Base-by-base conservation (phyloP, 2,797 vertebrate genomes). In the Hoplostethus atlanticus region DNA sequence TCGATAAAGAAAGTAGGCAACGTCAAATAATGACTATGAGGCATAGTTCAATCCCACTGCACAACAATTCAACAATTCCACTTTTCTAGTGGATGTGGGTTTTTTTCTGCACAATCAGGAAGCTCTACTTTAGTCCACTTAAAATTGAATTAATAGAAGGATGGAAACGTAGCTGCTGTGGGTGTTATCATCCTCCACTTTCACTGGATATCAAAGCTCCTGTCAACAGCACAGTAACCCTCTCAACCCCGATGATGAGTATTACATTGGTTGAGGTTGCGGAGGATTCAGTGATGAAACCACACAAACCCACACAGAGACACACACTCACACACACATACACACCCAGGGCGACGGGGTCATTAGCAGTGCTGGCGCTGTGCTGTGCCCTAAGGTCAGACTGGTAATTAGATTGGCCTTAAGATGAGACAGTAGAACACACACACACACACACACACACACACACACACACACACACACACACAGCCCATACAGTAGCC, bases 351-450 rank as follows among this genome's bases (percentile, higher is more conserved):
- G 11, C 58, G 69, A 15, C 40, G 61, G 71, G 86, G 82, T 90
- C 76, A 74, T 83, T 77, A 84, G 62, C 65, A 81, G 72, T 44
- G 65, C 83, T 86, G 82, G 68, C 61, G 30, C 81, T 89, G 82
- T 74, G 77, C 83, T 77, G 62, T 85, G 87, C 71, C 86, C 83
- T n/a, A 13, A 79, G 89, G 90, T 91, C 90, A 92, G 83, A 78
- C 74, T 73, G 76, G 65, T 90, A 93, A 92, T 91, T 81, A 44
- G 77, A 90, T 89, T 91, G 88, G 77, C 87, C 77, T 83, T 77
- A 83, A 81, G 69, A 88, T 87, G 85, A 86, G 85, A 89, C 79
- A 84, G 76, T 73, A n/a, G 56, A 75, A 80, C 71, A 81, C 74
- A 79, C 63, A 65, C 50, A 51, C 17, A 87, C 55, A 81, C 30